Evolutionary conservation across 2,797 vertebrate species (phyloP), one percentile per base, ranked within the genome.

Genomic region (Lepilemur ruficaudatus): DNA sequence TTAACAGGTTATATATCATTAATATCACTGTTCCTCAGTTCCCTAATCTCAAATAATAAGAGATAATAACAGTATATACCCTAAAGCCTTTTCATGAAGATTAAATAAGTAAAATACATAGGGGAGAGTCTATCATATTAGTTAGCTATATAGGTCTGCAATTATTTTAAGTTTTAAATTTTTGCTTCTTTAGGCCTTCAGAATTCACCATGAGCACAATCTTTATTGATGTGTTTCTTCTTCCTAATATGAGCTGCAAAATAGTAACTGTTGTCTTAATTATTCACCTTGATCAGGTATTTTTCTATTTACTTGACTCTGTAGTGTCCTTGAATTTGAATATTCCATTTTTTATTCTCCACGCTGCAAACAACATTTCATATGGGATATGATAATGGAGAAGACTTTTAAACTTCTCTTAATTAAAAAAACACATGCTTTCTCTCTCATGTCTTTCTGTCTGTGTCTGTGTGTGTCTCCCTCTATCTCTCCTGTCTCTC

Each of bases 231-330:
- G 7, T 2, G 6, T 72, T 41, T 75, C 67, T 38, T 85, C 30
- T 67, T 83, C 10, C 50, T 55, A 57, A 73, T 1, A 14, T 12
- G 83, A 78, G 18, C 32, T 79, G 35, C 57, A 81, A 76, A 69
- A 72, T 30, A 25, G 46, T 67, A 22, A 89, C n/a, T 12, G 5
- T 13, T 88, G 22, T 90, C 87, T 75, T 30, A n/a, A 82, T 82
- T 55, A 86, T 70, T 79, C 30, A 83, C 2, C 35, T 22, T 46
- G 23, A 73, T 91, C 55, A 86, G 28, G 25, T 61, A 55, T 76
- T 55, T 93, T 85, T 78, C n/a, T 89, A 3, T 93, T 96, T 89
- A 96, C 43, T 72, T 63, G 70, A 92, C 32, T 79, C 48, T 63
- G 14, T 4, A 63, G 22, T 75, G 32, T 79, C 22, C 55, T 89